Conservation (phyloP, 92 coral and sea anemone species). For the Micromussa lordhowensis region DNA sequence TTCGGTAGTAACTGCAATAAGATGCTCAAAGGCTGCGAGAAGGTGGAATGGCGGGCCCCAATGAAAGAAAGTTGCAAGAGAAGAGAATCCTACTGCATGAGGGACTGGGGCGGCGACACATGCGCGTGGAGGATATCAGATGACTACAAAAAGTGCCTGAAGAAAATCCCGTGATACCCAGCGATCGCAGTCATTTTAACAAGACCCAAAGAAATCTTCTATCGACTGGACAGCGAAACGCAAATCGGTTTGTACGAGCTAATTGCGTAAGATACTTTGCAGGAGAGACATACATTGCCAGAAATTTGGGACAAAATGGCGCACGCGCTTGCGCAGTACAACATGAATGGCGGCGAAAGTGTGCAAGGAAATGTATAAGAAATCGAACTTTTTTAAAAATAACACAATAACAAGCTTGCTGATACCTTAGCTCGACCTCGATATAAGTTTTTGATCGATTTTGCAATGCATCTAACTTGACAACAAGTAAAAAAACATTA, state of each 20-base stretch:
- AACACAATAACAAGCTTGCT: too few species aligned
- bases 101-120: slow-evolving; percentile 43
- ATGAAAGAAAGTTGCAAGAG: slow-evolving; percentile 65
- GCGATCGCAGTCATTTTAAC: background rate
- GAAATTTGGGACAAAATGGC: too few species aligned
- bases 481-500: too few species aligned
- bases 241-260: background rate
- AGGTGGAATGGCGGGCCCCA: slow-evolving; percentile 58
- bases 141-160: slow-evolving; percentile 60
- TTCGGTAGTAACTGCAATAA: slow-evolving; percentile 64
- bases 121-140: slow-evolving; percentile 32
- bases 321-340: too few species aligned
- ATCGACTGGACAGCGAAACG: background rate
- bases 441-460: too few species aligned
- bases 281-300: background rate
- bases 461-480: too few species aligned
- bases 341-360: too few species aligned
- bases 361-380: too few species aligned
- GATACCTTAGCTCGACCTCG: too few species aligned
- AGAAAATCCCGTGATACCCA: slow-evolving; percentile 54
- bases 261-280: background rate
- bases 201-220: background rate
- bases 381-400: too few species aligned
- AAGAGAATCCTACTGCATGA: slow-evolving; percentile 73
- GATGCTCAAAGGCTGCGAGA: slow-evolving; percentile 47